These are phyloP conservation scores for Drosophila lacertosa DNA, from an alignment of 1,140 invertebrate species.

Conservation along the genomic window DNA sequence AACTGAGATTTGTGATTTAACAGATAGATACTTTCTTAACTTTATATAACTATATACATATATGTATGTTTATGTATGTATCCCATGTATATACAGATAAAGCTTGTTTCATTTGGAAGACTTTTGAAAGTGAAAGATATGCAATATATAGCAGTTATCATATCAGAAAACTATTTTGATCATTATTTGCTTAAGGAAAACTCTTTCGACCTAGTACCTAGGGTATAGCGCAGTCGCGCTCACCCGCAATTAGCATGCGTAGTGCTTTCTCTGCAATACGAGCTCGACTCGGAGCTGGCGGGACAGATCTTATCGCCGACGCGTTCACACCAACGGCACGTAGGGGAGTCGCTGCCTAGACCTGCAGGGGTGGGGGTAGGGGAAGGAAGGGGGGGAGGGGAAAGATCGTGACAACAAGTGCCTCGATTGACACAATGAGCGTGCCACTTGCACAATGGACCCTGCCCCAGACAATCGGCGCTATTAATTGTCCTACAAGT, in stretches of 20 bases:
- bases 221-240: slow-evolving; percentile 1
- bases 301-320: slow-evolving; percentile 25
- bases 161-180: too few relatives aligned
- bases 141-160: too few relatives aligned
- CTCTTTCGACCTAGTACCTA: too few relatives aligned
- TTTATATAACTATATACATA: too few relatives aligned
- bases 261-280: background rate
- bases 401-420: slow-evolving; percentile 52
- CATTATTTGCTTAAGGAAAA: too few relatives aligned
- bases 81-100: too few relatives aligned
- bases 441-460: background rate
- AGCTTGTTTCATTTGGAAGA: too few relatives aligned
- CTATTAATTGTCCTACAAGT: slow-evolving; percentile 17
- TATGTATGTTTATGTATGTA: too few relatives aligned
- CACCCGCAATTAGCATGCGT: background rate
- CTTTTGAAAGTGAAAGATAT: too few relatives aligned
- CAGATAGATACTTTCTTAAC: too few relatives aligned
- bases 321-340: slow-evolving; percentile 45
- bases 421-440: slow-evolving; percentile 26
- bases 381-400: too few relatives aligned
- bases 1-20: too few relatives aligned
- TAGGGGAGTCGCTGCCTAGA: slow-evolving; percentile 31
- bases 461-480: slow-evolving; percentile 12
- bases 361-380: background rate
- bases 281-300: background rate